Conservation (phyloP, 2,888 invertebrate genomes). For the Andrena dorsata region DNA sequence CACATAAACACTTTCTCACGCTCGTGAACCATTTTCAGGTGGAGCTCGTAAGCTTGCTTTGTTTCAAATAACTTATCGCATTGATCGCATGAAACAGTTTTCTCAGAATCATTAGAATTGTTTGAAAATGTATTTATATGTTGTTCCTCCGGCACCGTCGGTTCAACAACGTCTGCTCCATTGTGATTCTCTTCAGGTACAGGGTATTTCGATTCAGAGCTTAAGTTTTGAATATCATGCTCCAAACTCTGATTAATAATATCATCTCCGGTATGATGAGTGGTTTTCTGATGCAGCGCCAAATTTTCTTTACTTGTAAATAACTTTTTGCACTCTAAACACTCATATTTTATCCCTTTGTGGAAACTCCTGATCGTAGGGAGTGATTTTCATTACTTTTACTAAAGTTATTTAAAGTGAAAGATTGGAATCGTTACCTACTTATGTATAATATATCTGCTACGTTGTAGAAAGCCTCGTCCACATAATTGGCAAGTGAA, state of each 20-base stretch:
- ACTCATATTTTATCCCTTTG: conserved; percentile 88
- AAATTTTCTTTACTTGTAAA: conserved; percentile 86
- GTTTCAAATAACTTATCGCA: conserved; percentile 88
- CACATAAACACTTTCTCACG: conserved; percentile 87
- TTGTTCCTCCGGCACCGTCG: conserved; percentile 35
- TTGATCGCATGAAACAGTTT: conserved; percentile 86
- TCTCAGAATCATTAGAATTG: conserved; percentile 34
- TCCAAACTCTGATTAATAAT: conserved; percentile 82
- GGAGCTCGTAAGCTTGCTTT: conserved; percentile 88
- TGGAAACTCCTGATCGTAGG: conserved; percentile 85
- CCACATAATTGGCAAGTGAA: conserved; percentile 86
- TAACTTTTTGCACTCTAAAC: conserved; percentile 86
- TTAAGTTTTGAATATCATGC: conserved; percentile 16
- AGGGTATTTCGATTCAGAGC: conserved; percentile 11
- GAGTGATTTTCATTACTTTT: conserved; percentile 24
- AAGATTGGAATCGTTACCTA: conserved; percentile 56
- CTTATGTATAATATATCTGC: conserved; percentile 85
- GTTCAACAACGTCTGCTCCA: conserved; percentile 12
- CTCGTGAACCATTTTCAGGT: conserved; percentile 87
- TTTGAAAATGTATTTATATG: conserved; percentile 19
- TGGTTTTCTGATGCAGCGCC: conserved; percentile 87
- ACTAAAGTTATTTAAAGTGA: background rate
- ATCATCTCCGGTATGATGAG: conserved; percentile 87
- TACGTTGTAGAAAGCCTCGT: conserved; percentile 86
- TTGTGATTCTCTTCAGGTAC: conserved; percentile 18